Evolutionary conservation across 2,888 invertebrate genomes (phyloP).

Genomic region (Esperia sulphurella): DNA sequence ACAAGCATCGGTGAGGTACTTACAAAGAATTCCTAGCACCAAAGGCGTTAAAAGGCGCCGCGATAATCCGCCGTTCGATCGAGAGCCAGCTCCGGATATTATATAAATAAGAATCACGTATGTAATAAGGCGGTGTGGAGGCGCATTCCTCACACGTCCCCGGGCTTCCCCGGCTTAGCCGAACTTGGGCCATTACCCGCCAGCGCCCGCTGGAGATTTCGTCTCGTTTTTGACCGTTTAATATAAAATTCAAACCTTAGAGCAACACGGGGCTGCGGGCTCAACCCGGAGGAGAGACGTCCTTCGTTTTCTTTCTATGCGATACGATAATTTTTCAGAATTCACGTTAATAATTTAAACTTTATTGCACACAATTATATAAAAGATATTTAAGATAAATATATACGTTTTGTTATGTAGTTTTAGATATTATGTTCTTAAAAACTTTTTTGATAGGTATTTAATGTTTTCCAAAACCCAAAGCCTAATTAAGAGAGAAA

Average conservation of each 20-base stretch:
- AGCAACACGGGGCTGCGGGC: too few relatives aligned
- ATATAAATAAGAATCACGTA: conserved; percentile 79
- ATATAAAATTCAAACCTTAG: conserved; percentile 13
- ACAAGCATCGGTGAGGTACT: conserved; percentile 40
- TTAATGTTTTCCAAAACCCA: too few relatives aligned
- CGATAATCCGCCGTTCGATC: conserved; percentile 65
- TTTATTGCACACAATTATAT: too few relatives aligned
- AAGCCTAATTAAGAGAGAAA: too few relatives aligned
- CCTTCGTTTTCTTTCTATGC: too few relatives aligned
- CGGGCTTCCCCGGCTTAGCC: conserved; percentile 61
- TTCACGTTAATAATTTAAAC: too few relatives aligned
- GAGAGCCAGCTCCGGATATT: conserved; percentile 37
- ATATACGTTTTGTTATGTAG: too few relatives aligned
- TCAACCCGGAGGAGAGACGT: too few relatives aligned
- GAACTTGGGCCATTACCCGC: conserved; percentile 68
- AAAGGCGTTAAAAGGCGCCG: conserved; percentile 53
- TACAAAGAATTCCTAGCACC: conserved; percentile 46
- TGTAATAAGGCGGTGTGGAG: conserved; percentile 64
- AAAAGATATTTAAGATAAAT: too few relatives aligned
- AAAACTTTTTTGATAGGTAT: too few relatives aligned
- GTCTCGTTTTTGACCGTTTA: conserved; percentile 4
- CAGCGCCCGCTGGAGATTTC: conserved; percentile 42
- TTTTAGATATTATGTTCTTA: too few relatives aligned
- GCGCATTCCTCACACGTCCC: conserved; percentile 72
- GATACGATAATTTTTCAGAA: too few relatives aligned